phyloP scores from a whole-genome alignment of 2,797 vertebrate genomes.

The Sphaeramia orbicularis region DNA sequence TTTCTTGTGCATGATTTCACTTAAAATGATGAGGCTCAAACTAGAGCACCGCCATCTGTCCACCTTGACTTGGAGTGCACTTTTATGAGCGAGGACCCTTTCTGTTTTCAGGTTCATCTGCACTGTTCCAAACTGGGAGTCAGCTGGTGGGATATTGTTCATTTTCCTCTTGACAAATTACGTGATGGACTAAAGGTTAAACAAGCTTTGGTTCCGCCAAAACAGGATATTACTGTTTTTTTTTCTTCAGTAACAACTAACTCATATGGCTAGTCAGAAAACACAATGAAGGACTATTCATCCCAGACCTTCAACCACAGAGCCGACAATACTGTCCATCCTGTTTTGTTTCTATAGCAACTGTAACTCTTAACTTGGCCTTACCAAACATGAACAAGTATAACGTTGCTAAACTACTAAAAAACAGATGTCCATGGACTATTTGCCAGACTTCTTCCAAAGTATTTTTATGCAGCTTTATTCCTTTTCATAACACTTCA shows the following conservation, averaged over 20 bases:
- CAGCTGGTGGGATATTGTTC: constrained; percentile 72
- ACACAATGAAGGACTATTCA: constrained; percentile 70
- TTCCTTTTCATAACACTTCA: constrained; percentile 73
- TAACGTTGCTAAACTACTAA: constrained; percentile 72
- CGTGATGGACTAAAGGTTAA: constrained; percentile 76
- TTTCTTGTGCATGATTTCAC: constrained; percentile 80
- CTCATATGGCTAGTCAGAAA: constrained; percentile 54
- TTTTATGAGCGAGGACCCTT: constrained; percentile 67
- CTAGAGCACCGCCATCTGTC: constrained; percentile 77
- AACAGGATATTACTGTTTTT: constrained; percentile 79
- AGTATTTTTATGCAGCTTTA: constrained; percentile 61
- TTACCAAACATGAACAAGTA: constrained; percentile 62
- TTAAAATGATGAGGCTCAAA: constrained; percentile 68
- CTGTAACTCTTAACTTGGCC: constrained; percentile 64
- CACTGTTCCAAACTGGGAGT: constrained; percentile 71
- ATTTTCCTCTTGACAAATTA: constrained; percentile 77
- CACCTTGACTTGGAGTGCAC: constrained; percentile 73
- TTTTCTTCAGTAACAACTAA: constrained; percentile 57
- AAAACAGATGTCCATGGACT: constrained; percentile 74
- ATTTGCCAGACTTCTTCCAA: constrained; percentile 61
- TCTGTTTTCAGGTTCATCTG: constrained; percentile 75
- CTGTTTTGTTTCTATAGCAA: constrained; percentile 86
- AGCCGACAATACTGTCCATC: constrained; percentile 70
- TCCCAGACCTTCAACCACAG: constrained; percentile 65
- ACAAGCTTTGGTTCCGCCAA: constrained; percentile 72